These are phyloP conservation scores for Bathybates hornii DNA, from an alignment of 2,113 vertebrate species.

Conservation along the genomic window DNA sequence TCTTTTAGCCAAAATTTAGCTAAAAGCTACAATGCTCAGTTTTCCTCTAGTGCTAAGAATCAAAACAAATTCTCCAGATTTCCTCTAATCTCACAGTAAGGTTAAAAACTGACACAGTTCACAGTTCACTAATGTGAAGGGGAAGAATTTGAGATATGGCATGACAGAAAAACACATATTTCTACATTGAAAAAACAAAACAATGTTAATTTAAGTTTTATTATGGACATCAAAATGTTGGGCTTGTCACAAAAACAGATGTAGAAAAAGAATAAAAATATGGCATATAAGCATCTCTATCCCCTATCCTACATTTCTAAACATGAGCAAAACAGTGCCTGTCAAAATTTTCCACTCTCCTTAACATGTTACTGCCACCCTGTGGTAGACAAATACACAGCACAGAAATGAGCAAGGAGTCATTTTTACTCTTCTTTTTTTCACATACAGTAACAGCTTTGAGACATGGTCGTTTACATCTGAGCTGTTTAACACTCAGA, in stretches of 20 bases:
- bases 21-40: background rate
- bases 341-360: background rate
- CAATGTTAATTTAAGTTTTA: background rate
- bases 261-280: background rate
- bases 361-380: conserved; percentile 23
- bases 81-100: background rate
- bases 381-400: conserved; percentile 40
- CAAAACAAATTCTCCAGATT: background rate
- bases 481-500: conserved; percentile 61
- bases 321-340: background rate
- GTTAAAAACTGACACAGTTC: background rate
- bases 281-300: background rate
- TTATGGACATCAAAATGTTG: background rate
- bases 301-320: background rate
- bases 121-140: background rate
- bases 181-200: background rate
- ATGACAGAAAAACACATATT: background rate
- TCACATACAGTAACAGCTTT: conserved; percentile 67
- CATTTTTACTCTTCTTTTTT: background rate
- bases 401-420: conserved; percentile 21
- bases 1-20: background rate
- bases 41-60: background rate
- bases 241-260: background rate
- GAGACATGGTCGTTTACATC: conserved; percentile 75
- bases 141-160: background rate